A percentile compares a stretch with the other conserved stretches of the same genome.
These are phyloP conservation scores for Anarhynchus alexandrinus DNA, from an alignment of 2,113 vertebrate species.

Conservation along the genomic window DNA sequence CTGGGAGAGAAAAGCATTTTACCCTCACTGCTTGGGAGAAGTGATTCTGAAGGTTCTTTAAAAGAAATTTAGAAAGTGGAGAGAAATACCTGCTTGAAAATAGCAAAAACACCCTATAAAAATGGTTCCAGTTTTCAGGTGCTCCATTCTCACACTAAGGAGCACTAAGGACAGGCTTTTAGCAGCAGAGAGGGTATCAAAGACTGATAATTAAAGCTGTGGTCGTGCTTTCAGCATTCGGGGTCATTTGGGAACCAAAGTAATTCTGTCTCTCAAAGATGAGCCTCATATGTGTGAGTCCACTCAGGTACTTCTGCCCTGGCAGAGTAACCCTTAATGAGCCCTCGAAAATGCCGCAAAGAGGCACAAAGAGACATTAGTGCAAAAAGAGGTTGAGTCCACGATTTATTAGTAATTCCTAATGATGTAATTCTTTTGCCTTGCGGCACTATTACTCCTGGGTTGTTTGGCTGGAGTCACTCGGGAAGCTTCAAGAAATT, in stretches of 20 bases:
- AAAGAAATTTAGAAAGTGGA: background rate
- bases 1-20: background rate
- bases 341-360: background rate
- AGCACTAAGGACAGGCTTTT: background rate
- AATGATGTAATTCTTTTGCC: constrained; percentile 25
- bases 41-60: background rate
- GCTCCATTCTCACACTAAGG: background rate
- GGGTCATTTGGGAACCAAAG: background rate
- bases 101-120: background rate
- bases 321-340: background rate
- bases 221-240: fast-evolving
- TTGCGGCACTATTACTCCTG: background rate
- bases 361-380: background rate
- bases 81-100: background rate
- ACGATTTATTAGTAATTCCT: background rate
- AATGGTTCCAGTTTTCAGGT: background rate
- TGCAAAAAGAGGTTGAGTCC: background rate
- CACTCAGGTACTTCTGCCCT: background rate
- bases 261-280: background rate
- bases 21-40: background rate
- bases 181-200: background rate
- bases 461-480: constrained; percentile 6
- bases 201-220: background rate
- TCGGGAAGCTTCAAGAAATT: constrained; percentile 36
- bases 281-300: background rate